Evolutionary conservation across 2,888 invertebrate species (phyloP), one percentile per base, ranked within the genome.

Genomic region (Acronicta alni): DNA sequence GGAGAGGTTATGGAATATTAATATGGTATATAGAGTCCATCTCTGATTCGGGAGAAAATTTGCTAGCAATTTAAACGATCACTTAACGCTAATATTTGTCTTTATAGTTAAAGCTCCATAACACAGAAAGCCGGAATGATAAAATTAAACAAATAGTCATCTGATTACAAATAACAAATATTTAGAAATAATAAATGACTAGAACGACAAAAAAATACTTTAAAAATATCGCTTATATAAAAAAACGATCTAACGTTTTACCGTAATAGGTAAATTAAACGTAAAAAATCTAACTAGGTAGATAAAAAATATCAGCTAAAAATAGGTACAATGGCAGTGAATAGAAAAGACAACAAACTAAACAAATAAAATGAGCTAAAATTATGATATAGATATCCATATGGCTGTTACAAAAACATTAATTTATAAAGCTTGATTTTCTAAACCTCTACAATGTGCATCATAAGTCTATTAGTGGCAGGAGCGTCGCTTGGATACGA

Each of bases 1-100:
- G 92, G 41, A 47, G 46, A 54, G 51, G 15, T n/a, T 3, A 12
- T 2, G 1, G 2, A 0, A 48, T 37, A 16, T 63, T 45, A 58
- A 44, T 7, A 16, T 26, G 3, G 12, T 17, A 4, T 15, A 51
- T 14, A 1, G 1, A 37, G 0, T 18, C 1, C 0, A 14, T 39
- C 10, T 0, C 10, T 2, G n/a, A 0, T 12, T 9, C 14, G 1
- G 39, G 14, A 53, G 26, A 48, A 9, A 14, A 12, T 18, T 67
- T 9, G n/a, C 23, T 35, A 69, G 56, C 70, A 43, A 61, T 17
- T 16, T 9, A 20, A 9, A 41, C 35, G 35, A 35, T 3, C 6
- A 35, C 30, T 30, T 12, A 12, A 12, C 4, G 7, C 23, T 7
- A 23, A 12, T 35, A n/a, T 35, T n/a, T 35, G 35, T 1, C 35